Base-by-base conservation (phyloP, 1,140 invertebrate genomes). In the Drosophila parvula region DNA sequence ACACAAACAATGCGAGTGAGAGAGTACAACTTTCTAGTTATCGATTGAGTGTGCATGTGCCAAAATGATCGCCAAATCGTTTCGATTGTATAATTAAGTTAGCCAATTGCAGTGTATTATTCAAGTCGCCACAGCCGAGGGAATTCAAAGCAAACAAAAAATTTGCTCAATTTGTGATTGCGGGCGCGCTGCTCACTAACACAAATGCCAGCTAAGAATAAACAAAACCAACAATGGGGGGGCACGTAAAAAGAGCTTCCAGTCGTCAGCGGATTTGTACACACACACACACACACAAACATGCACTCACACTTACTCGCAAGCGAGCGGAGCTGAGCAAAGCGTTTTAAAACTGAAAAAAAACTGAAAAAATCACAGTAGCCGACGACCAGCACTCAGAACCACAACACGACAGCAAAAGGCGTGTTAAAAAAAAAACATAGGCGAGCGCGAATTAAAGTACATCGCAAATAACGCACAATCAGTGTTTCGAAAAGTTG, bases 361-460 rank as follows among this genome's bases (percentile, higher is more conserved):
- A 70, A 75, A 64, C 69, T 32, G 65, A 77, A 80, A 55, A 79
- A 85, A 69, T 77, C 44, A 77, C 74, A 77, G 74, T 77, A 68
- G 55, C 73, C 38, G 55, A 69, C 38, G 74, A 63, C 55, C 65
- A 77, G 51, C 64, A 36, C 55, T 62, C 75, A 69, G 64, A 61
- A 61, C 57, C 50, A 61, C 38, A 61, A 62, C 53, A 75, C 27
- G 61, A 74, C 27, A 36, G 22, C 5, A 48, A 34, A 61, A 60
- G 34, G 36, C 51, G 51, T 55, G 40, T 44, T 32, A 14, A 55
- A 58, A 38, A 48, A 63, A 55, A 50, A 38, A 32, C 41, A 51
- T 44, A 44, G 57, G 62, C 36, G 47, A 67, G 47, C 47, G 56
- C 48, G 74, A 78, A 78, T 78, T 78, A 71, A 78, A 78, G 36